Evolutionary conservation across 2,888 invertebrate genomes (phyloP).

Genomic region (Troides aeacus): DNA sequence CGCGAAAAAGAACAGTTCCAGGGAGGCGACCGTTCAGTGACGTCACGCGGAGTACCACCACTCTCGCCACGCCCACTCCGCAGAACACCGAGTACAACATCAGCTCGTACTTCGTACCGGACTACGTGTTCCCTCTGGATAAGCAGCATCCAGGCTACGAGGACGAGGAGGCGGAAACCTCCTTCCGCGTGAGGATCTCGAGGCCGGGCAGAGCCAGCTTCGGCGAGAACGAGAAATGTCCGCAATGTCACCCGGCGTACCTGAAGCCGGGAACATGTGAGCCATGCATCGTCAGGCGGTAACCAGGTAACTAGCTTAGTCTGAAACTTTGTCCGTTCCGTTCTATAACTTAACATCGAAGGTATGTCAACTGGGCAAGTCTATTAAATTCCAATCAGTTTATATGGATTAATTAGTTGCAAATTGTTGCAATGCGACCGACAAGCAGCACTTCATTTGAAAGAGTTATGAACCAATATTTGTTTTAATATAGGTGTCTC

Average conservation of each 20-base stretch:
- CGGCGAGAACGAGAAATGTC: conserved; percentile 82
- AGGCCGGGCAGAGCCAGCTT: conserved; percentile 67
- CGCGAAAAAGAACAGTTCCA: conserved; percentile 45
- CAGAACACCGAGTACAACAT: conserved; percentile 78
- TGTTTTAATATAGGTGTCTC: no score
- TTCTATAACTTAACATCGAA: no score
- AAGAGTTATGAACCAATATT: no score
- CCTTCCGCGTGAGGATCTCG: conserved; percentile 80
- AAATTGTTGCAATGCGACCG: no score
- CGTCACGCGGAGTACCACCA: conserved; percentile 56
- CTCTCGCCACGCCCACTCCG: conserved; percentile 46
- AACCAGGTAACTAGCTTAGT: conserved; percentile 36
- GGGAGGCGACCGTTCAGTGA: conserved; percentile 60
- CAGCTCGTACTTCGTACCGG: conserved; percentile 81
- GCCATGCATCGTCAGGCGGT: conserved; percentile 81
- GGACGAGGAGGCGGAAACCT: conserved; percentile 77
- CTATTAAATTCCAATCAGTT: no score
- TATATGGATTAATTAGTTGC: no score
- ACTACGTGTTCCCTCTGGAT: conserved; percentile 81
- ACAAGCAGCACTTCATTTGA: no score
- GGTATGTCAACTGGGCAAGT: no score
- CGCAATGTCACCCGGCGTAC: conserved; percentile 83
- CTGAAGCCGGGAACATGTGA: conserved; percentile 82
- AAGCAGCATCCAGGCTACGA: conserved; percentile 81
- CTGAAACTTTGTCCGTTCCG: not conserved